Percentiles rank a stretch among this genome's conserved stretches.
Evolutionary conservation across 1,140 invertebrate genomes (phyloP).

Genomic region (Medauroidea extradentata): DNA sequence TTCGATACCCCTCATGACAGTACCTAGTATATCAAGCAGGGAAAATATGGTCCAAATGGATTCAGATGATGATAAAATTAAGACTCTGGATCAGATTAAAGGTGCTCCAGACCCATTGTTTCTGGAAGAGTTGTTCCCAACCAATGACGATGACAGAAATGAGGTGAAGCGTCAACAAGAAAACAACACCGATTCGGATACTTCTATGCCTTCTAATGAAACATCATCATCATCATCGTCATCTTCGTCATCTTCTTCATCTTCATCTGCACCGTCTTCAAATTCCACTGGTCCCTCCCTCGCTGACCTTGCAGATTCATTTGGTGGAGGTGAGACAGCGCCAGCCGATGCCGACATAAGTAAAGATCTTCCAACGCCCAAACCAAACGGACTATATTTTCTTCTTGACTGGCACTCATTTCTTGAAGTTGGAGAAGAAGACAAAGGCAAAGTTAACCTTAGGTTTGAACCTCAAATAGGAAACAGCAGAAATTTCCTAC

Average conservation of each 20-base stretch:
- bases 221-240: neutral
- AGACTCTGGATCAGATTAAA: neutral
- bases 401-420: slow-evolving; percentile 81
- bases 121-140: slow-evolving; percentile 40
- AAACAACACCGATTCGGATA: slow-evolving; percentile 16
- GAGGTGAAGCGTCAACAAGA: slow-evolving; percentile 46
- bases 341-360: slow-evolving; percentile 48
- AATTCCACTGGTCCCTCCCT: slow-evolving; percentile 43
- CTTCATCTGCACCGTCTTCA: neutral
- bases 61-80: neutral
- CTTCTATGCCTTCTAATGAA: slow-evolving; percentile 1
- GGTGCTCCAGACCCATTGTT: slow-evolving; percentile 42
- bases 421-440: slow-evolving; percentile 72
- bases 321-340: slow-evolving; percentile 56
- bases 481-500: slow-evolving; percentile 1
- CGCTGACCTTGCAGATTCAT: slow-evolving; percentile 68
- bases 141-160: slow-evolving; percentile 36
- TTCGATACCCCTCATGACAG: neutral
- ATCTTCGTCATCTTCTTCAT: neutral
- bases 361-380: slow-evolving; percentile 39
- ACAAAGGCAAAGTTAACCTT: slow-evolving; percentile 62
- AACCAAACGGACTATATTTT: slow-evolving; percentile 74
- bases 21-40: neutral
- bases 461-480: slow-evolving; percentile 73
- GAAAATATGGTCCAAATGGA: neutral